Conservation (phyloP, 2,797 vertebrate genomes). For the Ceryle rudis region DNA sequence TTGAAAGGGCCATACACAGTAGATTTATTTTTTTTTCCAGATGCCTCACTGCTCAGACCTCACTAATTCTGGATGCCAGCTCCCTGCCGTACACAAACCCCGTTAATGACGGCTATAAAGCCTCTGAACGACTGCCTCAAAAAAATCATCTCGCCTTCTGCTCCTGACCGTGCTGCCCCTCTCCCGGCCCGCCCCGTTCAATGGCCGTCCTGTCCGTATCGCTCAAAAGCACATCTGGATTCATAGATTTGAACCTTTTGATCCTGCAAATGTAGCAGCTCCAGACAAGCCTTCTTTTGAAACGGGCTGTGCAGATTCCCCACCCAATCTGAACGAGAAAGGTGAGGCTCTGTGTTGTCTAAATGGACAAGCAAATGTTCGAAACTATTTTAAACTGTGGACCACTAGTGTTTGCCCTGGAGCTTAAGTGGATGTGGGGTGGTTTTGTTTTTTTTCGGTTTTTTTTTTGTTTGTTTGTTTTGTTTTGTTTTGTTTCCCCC, state of each 20-base stretch:
- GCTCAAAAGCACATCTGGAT: slow-evolving; percentile 1
- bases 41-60: neutral
- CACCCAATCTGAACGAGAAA: slow-evolving; percentile 25
- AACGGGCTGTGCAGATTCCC: neutral
- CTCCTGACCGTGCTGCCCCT: neutral
- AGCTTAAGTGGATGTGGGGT: slow-evolving; percentile 78
- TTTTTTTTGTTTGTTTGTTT: neutral
- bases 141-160: neutral
- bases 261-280: neutral
- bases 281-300: neutral
- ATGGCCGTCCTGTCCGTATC: neutral
- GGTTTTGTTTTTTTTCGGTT: too few relatives aligned
- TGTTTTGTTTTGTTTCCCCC: neutral
- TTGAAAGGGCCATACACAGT: neutral
- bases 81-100: neutral
- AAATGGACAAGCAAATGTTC: slow-evolving; percentile 74
- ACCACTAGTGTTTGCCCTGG: slow-evolving; percentile 79
- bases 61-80: neutral
- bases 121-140: neutral
- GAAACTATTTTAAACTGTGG: slow-evolving; percentile 78
- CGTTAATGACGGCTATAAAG: neutral
- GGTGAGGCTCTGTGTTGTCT: slow-evolving; percentile 65
- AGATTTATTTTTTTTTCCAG: neutral
- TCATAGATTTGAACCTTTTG: neutral
- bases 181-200: neutral